Base-by-base conservation (phyloP, 2,113 vertebrate species). In the Gnathonemus echidnorhynchus region DNA sequence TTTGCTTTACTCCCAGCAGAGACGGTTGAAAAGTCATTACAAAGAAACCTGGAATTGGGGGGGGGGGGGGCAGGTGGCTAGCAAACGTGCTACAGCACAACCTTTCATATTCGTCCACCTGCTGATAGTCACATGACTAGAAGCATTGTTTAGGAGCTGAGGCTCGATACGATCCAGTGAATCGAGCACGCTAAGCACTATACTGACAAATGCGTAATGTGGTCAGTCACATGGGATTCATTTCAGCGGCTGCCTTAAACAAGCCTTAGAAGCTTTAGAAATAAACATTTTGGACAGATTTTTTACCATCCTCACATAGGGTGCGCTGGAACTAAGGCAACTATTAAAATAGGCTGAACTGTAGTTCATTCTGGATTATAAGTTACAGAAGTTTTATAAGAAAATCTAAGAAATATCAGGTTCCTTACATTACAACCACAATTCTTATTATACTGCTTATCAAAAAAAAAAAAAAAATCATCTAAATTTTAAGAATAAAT, bases 1-100 rank as follows among this genome's bases (percentile, higher is more conserved):
- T 39, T 80, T 52, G 84, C 88, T 48, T 11, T 80, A 70, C 89
- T 42, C 84, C 9, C 77, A 89, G 86, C 62, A 52, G 42, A 88
- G 56, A 39, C 5, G 5, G 31, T 3, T 39, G 17, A 77, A 77
- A 15, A 13, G 27, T 39, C 70, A 74, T 74, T 77, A 77, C 70
- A 77, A 39, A 77, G 70, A 7, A 35, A 19, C 31, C 15, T 11
- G n/a, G 58, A 4, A 1, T 39, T n/a, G 2, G n/a, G 10, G 27
- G 70, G 66, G 62, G 5, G 24, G 24, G 21, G 8, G 10, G 66
- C 62, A 11, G 27, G 15, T 10, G 3, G 70, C 10, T 6, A 42
- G 15, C 35, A 80, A 42, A 80, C 35, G 6, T 5, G 35, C 35
- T 42, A 80, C 35, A 19, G 17, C 11, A 42, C 17, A 5, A 15